A percentile compares a stretch with the other conserved stretches of the same genome.
Evolutionary conservation across 2,888 invertebrate species (phyloP).

Genomic region (Diarsia rubi): DNA sequence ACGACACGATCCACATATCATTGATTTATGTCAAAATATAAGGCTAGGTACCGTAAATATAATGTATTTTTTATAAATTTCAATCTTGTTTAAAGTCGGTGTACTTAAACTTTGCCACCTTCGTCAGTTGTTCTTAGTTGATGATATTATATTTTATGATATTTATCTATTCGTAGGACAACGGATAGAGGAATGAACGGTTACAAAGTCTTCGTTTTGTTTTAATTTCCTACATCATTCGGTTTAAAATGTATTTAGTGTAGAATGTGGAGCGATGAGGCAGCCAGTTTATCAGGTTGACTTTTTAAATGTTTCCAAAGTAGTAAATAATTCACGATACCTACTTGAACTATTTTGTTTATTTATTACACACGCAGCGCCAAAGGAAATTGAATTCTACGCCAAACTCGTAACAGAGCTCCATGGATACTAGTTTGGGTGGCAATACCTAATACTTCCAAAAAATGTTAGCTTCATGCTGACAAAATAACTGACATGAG

Average conservation of each 20-base stretch:
- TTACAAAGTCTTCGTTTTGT: conserved; percentile 8
- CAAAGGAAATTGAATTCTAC: background rate
- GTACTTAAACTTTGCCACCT: background rate
- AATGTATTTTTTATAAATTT: background rate
- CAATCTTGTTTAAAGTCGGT: background rate
- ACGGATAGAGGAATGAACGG: conserved; percentile 8
- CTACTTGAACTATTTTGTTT: background rate
- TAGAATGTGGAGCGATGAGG: conserved; percentile 24
- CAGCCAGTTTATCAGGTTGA: background rate
- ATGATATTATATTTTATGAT: background rate
- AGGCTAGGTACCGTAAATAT: background rate
- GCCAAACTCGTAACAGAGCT: too few relatives aligned
- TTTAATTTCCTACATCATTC: conserved; percentile 1
- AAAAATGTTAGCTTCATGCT: conserved; percentile 20
- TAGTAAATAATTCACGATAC: background rate
- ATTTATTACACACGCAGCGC: background rate
- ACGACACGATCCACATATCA: background rate
- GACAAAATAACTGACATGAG: conserved; percentile 29
- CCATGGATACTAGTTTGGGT: background rate
- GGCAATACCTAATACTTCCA: background rate
- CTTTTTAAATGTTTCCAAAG: background rate
- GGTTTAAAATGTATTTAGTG: background rate
- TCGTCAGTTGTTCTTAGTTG: background rate
- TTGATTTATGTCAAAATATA: background rate
- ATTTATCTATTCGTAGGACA: conserved; percentile 20